Base-by-base conservation (phyloP, 1,140 invertebrate genomes). In the Tetragonula clypearis region DNA sequence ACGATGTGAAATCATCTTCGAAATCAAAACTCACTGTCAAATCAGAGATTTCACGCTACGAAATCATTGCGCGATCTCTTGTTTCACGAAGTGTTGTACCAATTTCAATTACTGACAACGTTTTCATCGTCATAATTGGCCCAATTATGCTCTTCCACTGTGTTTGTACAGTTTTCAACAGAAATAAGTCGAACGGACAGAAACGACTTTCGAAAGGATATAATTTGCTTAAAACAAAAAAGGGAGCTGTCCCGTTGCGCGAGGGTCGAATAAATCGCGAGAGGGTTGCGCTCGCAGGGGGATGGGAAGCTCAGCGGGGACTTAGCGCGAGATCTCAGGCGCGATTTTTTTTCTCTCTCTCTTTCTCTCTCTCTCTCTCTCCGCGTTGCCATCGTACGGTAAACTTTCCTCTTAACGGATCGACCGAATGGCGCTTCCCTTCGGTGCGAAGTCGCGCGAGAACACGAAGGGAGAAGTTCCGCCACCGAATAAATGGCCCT, bases 371-470 rank as follows among this genome's bases (percentile, higher is more conserved):
- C 41, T 49, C 6, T 49, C 41, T 49, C 26, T 55, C 53, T 19
- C 53, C n/a, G 9, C 8, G 1, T 62, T 62, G 23, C 23, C 60
- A n/a, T 26, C 41, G 79, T 49, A 66, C 62, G 49, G 15, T 49
- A 69, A 90, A 90, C 88, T 90, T 90, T 85, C 79, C 88, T 90
- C 76, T 90, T 87, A 90, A 75, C 41, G 69, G 81, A 89, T 89
- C 85, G 65, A 62, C 26, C 74, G 66, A 69, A 84, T 82, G 77
- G 81, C 81, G 58, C 87, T 66, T 79, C 77, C 60, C 73, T 56
- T 79, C 65, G 41, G 76, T 49, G 41, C 41, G 6, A 49, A 90
- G 82, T 87, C 87, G 76, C 73, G 65, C 66, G 65, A 30, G 30
- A 81, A 79, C 35, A 55, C 56, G 74, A n/a, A 65, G 26, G 76